Base-by-base conservation (phyloP, 1,140 invertebrate genomes). In the Cotesia vestalis region DNA sequence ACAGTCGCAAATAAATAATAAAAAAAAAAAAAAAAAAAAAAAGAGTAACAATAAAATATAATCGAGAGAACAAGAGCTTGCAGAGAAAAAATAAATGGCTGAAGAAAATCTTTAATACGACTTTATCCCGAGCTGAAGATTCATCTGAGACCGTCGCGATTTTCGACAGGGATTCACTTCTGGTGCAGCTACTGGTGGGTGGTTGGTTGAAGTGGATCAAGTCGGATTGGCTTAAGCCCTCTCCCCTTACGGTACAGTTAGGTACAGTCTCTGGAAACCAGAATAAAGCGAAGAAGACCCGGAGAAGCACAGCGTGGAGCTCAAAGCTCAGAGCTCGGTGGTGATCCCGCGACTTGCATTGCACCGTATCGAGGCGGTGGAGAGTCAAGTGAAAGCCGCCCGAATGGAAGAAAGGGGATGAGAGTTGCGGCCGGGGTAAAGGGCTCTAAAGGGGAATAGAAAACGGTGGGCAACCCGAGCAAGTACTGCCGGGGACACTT, bases 401-500 rank as follows among this genome's bases (percentile, higher is more conserved):
- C 8, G 57, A 72, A 72, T 1, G 27, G 8, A 72, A 53, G 34
- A 51, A 55, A 66, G 11, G 20, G 40, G 46, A 51, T 35, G 51
- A 52, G 34, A 62, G 5, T 3, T 62, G 12, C 12, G 9, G 35
- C 3, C 12, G 34, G n/a, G 35, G 12, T 2, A 34, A 20, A 60
- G 11, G 6, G 11, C 9, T 60, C 4, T 5, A 34, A 27, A 60
- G 35, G 60, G 12, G 55, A 40, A 51, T 20, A 63, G 27, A 46
- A 57, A 46, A 64, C 40, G 51, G 71, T 20, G 40, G 40, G 40
- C 40, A 46, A 46, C 40, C 40, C 40, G 40, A 46, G 40, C 40
- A 46, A 69, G 74, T 79, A 82, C 76, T 79, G 83, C 81, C 79
- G 78, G 81, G 82, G 81, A 84, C 84, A 86, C 84, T 86, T 84